Base-by-base conservation (phyloP, 2,797 vertebrate species). In the Columba guinea region DNA sequence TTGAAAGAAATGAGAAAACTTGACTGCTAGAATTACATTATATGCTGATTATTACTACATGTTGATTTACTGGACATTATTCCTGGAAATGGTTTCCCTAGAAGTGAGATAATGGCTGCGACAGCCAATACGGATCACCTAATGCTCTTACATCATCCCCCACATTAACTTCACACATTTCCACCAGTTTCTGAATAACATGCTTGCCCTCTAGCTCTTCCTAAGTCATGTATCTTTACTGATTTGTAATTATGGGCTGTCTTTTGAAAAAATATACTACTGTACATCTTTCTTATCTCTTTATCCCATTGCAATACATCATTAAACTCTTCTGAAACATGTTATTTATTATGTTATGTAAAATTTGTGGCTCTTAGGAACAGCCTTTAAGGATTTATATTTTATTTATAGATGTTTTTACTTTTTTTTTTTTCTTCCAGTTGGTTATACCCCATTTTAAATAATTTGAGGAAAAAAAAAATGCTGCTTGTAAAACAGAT, bases 291-390 rank as follows among this genome's bases (percentile, higher is more conserved):
- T 94, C 82, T 96, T 96, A 94, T 76, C 64, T 95, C 71, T 95
- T 95, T 91, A 76, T 85, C 65, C 67, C n/a, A 44, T 87, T 89
- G 91, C 65, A 93, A 82, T 89, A 89, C 44, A 53, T 92, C 65
- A 75, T 94, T 96, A 97, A 96, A 80, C 41, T 88, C 52, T 97
- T 97, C 92, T 94, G 88, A 92, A 95, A 84, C 49, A 82, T 85
- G 56, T 77, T 92, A 93, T 94, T 95, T 97, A 83, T 94, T 75
- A 87, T 83, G 44, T 89, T 73, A 90, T 95, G 73, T 82, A 82
- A 94, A 93, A 69, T 92, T 62, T 84, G 48, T 71, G 65, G 34
- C 22, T 96, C 64, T 94, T 76, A 93, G 68, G 22, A 87, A 34
- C 53, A 92, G 64, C 41, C 51, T 93, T 93, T 82, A 89, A 96